A percentile compares a stretch with the other conserved stretches of the same genome.
phyloP scores from a whole-genome alignment of 2,113 vertebrate genomes.

The Cercopithecus mona region DNA sequence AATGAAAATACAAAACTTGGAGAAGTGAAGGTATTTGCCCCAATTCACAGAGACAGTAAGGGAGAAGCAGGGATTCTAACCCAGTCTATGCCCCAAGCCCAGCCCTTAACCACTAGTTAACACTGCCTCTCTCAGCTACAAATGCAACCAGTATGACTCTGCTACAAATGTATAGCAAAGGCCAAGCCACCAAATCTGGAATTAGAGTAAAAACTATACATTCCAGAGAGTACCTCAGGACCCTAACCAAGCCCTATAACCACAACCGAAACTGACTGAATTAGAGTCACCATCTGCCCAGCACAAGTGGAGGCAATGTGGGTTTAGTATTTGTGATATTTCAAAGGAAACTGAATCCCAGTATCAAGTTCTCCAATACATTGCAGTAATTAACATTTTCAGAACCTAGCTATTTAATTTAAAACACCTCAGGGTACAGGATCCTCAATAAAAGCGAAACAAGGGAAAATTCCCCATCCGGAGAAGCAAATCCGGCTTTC shows the following conservation, averaged over 20 bases:
- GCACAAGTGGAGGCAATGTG: background rate
- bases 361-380: conserved; percentile 39
- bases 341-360: conserved; percentile 38
- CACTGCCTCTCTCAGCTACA: background rate
- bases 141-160: background rate
- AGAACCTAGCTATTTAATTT: conserved; percentile 32
- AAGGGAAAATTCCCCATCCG: conserved; percentile 26
- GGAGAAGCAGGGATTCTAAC: background rate
- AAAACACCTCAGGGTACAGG: conserved; percentile 5
- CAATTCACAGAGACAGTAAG: background rate
- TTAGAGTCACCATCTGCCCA: background rate
- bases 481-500: background rate
- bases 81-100: background rate
- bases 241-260: background rate
- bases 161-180: background rate
- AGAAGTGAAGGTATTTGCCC: background rate
- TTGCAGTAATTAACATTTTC: conserved; percentile 55
- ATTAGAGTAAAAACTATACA: background rate
- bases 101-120: background rate
- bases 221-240: background rate
- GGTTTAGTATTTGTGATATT: background rate
- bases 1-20: background rate
- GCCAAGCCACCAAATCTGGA: background rate
- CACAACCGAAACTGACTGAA: background rate
- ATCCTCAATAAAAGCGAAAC: background rate